Percentiles rank a stretch among this genome's conserved stretches.
Evolutionary conservation across 35 echinoderm and acorn worm genomes (phyloP).

Genomic region (Apostichopus parvimensis): DNA sequence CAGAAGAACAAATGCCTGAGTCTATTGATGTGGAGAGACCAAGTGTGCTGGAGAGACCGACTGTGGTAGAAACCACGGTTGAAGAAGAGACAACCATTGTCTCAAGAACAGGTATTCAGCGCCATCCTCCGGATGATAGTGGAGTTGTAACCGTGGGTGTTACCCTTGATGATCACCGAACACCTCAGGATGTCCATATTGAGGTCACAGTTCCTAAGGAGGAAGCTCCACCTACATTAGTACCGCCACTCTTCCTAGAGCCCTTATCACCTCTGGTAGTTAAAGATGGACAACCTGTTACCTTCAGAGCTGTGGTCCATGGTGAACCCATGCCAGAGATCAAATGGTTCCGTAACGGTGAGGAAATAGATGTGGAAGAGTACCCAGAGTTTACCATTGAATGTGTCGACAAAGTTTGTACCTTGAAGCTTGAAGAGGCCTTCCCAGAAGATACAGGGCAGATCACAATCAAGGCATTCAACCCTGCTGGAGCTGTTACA

Average conservation of each 20-base stretch:
- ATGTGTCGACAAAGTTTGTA: conserved; percentile 54
- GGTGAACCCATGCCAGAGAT: conserved; percentile 80
- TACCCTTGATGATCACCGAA: conserved; percentile 60
- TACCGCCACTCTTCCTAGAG: conserved; percentile 70
- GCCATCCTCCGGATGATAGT: conserved; percentile 47
- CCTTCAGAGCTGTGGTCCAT: conserved; percentile 64
- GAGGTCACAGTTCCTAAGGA: conserved; percentile 63
- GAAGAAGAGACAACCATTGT: conserved; percentile 60
- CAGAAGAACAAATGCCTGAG: conserved; percentile 10
- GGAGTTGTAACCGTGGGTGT: conserved; percentile 64
- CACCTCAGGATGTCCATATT: conserved; percentile 67
- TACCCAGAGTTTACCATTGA: conserved; percentile 77
- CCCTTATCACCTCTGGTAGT: conserved; percentile 64
- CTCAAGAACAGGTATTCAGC: conserved; percentile 39
- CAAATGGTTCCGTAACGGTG: conserved; percentile 84
- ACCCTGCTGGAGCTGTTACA: conserved; percentile 77
- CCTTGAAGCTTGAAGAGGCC: conserved; percentile 73
- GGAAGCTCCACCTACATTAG: conserved; percentile 34
- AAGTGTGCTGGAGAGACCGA: not conserved
- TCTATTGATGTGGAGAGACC: conserved; percentile 5
- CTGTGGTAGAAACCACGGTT: conserved; percentile 17
- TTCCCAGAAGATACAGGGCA: conserved; percentile 92
- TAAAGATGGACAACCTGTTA: conserved; percentile 74
- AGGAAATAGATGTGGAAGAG: conserved; percentile 66
- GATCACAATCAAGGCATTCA: conserved; percentile 73